Conservation (phyloP, 2,888 invertebrate genomes). For the Euplexia lucipara region DNA sequence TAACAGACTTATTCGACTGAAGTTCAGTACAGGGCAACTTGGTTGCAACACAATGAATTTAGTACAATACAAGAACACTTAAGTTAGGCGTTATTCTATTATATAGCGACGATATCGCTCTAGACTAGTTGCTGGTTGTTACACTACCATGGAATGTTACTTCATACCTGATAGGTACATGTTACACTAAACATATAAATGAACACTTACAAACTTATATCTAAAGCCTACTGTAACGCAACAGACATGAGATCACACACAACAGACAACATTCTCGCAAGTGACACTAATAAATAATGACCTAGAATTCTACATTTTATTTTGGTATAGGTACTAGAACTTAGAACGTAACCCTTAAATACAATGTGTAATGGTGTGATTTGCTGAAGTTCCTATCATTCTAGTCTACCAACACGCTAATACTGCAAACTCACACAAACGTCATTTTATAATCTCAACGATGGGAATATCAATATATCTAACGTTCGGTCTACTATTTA, state of each 20-base stretch:
- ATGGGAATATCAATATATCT: slow-evolving; percentile 86
- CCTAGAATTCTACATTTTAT: slow-evolving; percentile 84
- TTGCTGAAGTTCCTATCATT: slow-evolving; percentile 76
- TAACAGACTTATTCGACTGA: slow-evolving; percentile 70
- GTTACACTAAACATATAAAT: slow-evolving; percentile 77
- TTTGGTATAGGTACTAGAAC: slow-evolving; percentile 89
- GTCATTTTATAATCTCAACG: slow-evolving; percentile 86
- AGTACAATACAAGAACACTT: slow-evolving; percentile 71
- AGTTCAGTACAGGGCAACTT: slow-evolving; percentile 80
- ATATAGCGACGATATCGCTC: slow-evolving; percentile 79
- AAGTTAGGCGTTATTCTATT: slow-evolving; percentile 70
- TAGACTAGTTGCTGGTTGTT: slow-evolving; percentile 87
- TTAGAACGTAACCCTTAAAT: slow-evolving; percentile 76
- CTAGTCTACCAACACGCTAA: slow-evolving; percentile 78
- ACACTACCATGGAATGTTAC: slow-evolving; percentile 85
- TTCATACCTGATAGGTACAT: slow-evolving; percentile 78
- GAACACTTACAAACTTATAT: slow-evolving; percentile 80
- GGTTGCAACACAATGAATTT: slow-evolving; percentile 77
- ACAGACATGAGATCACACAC: slow-evolving; percentile 87
- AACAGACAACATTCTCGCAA: slow-evolving; percentile 81
- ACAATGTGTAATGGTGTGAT: slow-evolving; percentile 76
- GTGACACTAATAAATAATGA: slow-evolving; percentile 88
- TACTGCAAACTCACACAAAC: slow-evolving; percentile 84
- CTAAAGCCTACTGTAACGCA: slow-evolving; percentile 76
- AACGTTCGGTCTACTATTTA: slow-evolving; percentile 82